phyloP scores from a whole-genome alignment of 1,140 invertebrate species.

The Fopius arisanus region DNA sequence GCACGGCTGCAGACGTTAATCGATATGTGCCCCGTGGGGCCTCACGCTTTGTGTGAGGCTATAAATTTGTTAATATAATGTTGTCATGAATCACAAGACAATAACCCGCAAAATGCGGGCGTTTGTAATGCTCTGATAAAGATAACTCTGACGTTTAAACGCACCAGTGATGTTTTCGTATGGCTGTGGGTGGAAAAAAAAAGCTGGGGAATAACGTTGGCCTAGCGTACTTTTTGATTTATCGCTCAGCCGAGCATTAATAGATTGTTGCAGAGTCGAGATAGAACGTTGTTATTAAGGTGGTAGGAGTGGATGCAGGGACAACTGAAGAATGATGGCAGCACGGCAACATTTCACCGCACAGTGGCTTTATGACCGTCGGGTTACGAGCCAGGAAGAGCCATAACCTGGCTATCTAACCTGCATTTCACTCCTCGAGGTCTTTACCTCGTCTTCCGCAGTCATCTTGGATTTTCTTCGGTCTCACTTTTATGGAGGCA shows the following conservation, averaged over 20 bases:
- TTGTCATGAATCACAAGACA: conserved; percentile 58
- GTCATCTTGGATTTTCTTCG: not conserved
- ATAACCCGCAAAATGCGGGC: conserved; percentile 43
- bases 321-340: conserved; percentile 2
- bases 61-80: conserved; percentile 55
- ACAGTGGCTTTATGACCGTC: conserved; percentile 63
- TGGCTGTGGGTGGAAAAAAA: too few species aligned
- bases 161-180: not conserved
- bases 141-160: not conserved
- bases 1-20: conserved; percentile 54
- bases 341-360: conserved; percentile 58
- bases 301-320: conserved; percentile 26
- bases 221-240: conserved; percentile 48
- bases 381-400: conserved; percentile 64
- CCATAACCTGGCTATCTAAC: conserved; percentile 55
- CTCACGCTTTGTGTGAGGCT: conserved; percentile 28
- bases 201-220: too few species aligned
- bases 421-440: conserved; percentile 3
- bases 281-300: conserved; percentile 57
- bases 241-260: conserved; percentile 54
- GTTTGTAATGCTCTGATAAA: not conserved
- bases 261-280: conserved; percentile 62
- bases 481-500: conserved; percentile 5
- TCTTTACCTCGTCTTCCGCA: conserved; percentile 25
- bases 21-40: conserved; percentile 51